These are phyloP conservation scores for Gymnoscelis rufifasciata DNA, from an alignment of 2,888 invertebrate genomes.

Conservation along the genomic window DNA sequence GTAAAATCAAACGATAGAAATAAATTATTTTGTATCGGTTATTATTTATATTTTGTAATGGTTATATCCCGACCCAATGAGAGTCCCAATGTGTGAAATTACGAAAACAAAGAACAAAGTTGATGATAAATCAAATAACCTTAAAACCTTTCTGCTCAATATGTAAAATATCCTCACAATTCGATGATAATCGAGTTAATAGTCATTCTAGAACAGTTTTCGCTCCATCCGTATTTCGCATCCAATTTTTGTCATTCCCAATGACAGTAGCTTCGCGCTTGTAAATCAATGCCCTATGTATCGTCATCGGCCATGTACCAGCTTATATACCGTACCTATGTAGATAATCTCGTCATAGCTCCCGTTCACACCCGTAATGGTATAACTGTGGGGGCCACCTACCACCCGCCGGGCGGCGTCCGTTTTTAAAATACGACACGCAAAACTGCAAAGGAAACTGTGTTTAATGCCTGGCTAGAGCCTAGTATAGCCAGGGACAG, in stretches of 20 bases:
- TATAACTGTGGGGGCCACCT: constrained; percentile 55
- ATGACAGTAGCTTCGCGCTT: constrained; percentile 65
- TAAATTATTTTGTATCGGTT: no score
- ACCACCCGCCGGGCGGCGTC: not conserved
- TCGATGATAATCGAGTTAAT: no score
- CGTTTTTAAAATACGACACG: constrained; percentile 74
- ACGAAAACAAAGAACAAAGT: no score
- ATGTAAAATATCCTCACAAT: no score
- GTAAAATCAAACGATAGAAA: no score
- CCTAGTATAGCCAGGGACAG: no score
- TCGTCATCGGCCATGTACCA: constrained; percentile 63
- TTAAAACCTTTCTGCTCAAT: no score
- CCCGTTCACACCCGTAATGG: constrained; percentile 71
- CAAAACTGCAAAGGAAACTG: constrained; percentile 68
- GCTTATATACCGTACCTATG: constrained; percentile 62
- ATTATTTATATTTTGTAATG: no score
- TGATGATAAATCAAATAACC: no score
- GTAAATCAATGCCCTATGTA: constrained; percentile 75
- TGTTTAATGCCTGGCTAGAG: constrained; percentile 46
- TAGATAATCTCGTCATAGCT: constrained; percentile 77
- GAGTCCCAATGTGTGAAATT: no score
- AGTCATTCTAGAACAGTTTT: no score
- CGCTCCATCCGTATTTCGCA: not conserved
- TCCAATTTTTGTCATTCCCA: constrained; percentile 34
- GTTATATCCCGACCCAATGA: no score